Base-by-base conservation (phyloP, 2,797 vertebrate genomes). In the Loris lydekkerianus region DNA sequence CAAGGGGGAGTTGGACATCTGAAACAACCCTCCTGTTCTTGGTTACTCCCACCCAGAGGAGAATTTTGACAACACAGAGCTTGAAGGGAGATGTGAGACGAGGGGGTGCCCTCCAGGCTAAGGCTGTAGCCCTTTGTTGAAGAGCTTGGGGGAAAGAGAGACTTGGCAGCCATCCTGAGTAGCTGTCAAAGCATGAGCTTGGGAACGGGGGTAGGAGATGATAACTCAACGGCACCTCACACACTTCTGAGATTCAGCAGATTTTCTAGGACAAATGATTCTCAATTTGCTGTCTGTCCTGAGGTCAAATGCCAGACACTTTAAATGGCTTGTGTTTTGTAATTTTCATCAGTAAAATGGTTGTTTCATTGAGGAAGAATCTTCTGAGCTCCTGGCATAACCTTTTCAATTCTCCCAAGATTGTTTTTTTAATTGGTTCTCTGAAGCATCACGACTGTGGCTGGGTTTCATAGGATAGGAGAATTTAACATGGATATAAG, bases 91-190 rank as follows among this genome's bases (percentile, higher is more conserved):
- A 43, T 7, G 25, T 3, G 40, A 61, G 27, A 31, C 7, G 37
- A 34, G 49, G 75, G 0, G 1, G 7, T 23, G 3, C 31, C 18
- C 10, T 23, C 27, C 1, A 20, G 58, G 10, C 10, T 20, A 27
- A 61, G 43, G 31, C 58, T 10, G 6, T 7, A 43, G 58, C 58
- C 58, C 13, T 43, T 7, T 13, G 27, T 78, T 49, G 13, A 78
- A 49, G 9, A 23, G 6, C 20, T 21, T 18, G 31, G 75, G 77
- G 78, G 34, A 58, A 34, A 58, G 25, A 6, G 56, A 40, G n/a
- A 56, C n/a, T 63, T 31, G 58, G 37, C 2, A 40, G 4, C 34
- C 27, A 31, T 3, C 25, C n/a, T 29, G 80, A 63, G 58, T 63
- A 40, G 2, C 43, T 60, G 11, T 37, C 37, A 40, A 18, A 29